phyloP scores from a whole-genome alignment of 2,113 vertebrate genomes.

The Corapipo altera region DNA sequence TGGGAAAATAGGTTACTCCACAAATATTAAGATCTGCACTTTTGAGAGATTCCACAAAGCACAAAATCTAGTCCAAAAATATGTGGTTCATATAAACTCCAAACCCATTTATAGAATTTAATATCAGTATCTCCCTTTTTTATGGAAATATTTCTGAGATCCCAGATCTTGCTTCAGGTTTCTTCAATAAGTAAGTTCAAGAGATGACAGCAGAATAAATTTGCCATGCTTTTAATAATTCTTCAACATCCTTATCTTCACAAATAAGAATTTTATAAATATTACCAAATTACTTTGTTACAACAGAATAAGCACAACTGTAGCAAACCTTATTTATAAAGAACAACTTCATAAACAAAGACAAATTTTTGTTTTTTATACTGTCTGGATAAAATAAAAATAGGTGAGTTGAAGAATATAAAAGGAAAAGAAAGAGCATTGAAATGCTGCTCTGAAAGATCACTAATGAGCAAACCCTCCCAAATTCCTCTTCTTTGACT shows the following conservation, averaged over 20 bases:
- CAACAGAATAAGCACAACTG: background rate
- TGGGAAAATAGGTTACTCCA: background rate
- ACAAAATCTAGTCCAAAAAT: background rate
- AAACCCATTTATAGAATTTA: background rate
- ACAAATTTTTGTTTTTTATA: background rate
- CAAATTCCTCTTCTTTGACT: constrained; percentile 31
- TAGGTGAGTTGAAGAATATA: background rate
- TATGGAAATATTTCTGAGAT: background rate
- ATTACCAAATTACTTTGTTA: background rate
- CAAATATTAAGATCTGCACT: background rate
- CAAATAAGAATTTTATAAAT: background rate
- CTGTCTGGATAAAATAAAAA: background rate
- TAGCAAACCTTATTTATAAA: background rate
- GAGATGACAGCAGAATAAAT: background rate
- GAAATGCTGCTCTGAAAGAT: background rate
- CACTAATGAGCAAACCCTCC: background rate
- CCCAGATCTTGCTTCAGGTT: background rate
- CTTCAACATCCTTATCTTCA: background rate
- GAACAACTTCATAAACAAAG: background rate
- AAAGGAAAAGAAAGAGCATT: background rate
- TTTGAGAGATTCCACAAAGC: background rate
- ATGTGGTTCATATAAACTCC: background rate
- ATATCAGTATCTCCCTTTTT: background rate
- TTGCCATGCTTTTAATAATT: background rate
- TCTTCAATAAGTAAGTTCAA: background rate